These are phyloP conservation scores for Dipodomys stephensi DNA, from an alignment of 2,113 vertebrate genomes.

Conservation along the genomic window DNA sequence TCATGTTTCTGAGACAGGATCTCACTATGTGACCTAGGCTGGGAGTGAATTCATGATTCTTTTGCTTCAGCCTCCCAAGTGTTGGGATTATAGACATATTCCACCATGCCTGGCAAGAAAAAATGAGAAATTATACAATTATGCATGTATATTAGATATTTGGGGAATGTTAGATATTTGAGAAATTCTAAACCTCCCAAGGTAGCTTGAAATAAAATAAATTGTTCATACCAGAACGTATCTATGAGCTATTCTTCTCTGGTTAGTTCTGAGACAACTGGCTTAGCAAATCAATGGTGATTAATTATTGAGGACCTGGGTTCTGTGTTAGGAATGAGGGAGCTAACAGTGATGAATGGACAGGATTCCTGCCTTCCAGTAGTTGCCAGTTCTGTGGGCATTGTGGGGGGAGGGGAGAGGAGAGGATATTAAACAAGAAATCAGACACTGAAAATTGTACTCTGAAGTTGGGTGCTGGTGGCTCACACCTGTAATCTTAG, in stretches of 20 bases:
- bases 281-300: background rate
- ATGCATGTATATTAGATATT: background rate
- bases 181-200: background rate
- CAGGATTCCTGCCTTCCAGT: background rate
- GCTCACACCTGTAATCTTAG: too few relatives aligned
- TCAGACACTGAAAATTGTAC: background rate
- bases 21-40: too few relatives aligned
- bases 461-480: background rate
- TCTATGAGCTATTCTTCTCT: background rate
- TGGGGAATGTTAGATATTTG: conserved; percentile 32
- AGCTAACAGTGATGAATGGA: background rate
- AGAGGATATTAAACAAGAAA: background rate
- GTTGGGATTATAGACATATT: too few relatives aligned
- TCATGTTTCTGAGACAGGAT: too few relatives aligned
- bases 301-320: background rate
- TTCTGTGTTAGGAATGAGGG: background rate
- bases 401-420: background rate
- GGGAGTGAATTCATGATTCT: too few relatives aligned
- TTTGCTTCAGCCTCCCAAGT: too few relatives aligned
- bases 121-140: conserved; percentile 8
- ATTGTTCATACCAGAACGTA: conserved; percentile 20
- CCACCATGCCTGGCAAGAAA: background rate
- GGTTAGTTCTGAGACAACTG: background rate
- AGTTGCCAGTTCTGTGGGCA: background rate
- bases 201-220: background rate